Evolutionary conservation across 30 jellyfish, hydroid and myxozoan species (phyloP).

Genomic region (Chrysaora quinquecirrha): DNA sequence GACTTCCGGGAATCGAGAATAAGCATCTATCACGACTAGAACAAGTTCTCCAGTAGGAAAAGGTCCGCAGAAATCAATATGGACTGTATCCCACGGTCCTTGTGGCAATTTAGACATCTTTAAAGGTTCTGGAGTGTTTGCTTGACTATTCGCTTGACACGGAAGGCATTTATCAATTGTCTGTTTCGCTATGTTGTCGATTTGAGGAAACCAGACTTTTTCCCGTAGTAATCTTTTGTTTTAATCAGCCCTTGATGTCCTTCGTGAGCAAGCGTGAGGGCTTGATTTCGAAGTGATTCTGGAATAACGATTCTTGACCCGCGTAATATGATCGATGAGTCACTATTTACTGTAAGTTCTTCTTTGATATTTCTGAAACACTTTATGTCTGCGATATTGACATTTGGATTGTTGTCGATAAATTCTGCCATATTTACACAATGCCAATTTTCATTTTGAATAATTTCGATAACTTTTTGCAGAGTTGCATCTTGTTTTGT

Average conservation of each 20-base stretch:
- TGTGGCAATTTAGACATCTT: neutral
- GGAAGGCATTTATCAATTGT: neutral
- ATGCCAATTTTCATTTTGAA: neutral
- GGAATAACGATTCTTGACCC: neutral
- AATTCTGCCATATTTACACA: too few relatives aligned
- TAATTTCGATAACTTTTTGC: neutral
- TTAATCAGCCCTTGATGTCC: neutral
- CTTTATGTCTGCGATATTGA: neutral
- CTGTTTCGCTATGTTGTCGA: neutral
- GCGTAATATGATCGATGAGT: neutral
- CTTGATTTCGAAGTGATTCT: neutral
- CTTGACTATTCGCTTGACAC: neutral
- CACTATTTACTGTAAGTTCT: neutral
- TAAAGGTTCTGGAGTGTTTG: neutral
- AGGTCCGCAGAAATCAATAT: neutral
- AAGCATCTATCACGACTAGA: neutral
- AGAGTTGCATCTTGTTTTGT: neutral
- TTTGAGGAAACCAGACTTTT: neutral
- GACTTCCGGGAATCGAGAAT: neutral
- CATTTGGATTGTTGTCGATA: too few relatives aligned
- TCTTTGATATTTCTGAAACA: neutral
- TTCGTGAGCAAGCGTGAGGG: neutral
- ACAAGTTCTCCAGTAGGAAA: neutral
- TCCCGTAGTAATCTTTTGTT: neutral
- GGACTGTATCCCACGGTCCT: neutral